Conservation (phyloP, 2,888 invertebrate genomes). For the Dicyrtoma fusca region DNA sequence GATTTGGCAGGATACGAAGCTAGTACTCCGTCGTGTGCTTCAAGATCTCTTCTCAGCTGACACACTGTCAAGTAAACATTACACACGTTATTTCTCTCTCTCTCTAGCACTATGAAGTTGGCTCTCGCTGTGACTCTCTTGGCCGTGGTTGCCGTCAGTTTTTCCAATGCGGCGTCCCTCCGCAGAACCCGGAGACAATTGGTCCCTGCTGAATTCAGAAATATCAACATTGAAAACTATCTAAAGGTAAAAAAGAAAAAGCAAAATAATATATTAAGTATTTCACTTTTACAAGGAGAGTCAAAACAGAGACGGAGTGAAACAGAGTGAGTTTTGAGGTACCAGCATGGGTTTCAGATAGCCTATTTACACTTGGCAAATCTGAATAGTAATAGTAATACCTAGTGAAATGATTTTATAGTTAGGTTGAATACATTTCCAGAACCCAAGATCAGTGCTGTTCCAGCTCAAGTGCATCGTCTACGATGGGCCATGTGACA, state of each 20-base stretch:
- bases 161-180: conserved; percentile 43
- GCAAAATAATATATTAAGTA: too few relatives aligned
- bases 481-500: conserved; percentile 63
- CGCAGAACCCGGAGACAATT: conserved; percentile 46
- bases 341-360: too few relatives aligned
- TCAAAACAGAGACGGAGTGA: too few relatives aligned
- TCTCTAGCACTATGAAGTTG: conserved; percentile 15
- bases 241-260: conserved; percentile 56
- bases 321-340: too few relatives aligned
- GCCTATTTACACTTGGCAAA: too few relatives aligned
- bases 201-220: conserved; percentile 54
- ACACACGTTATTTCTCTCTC: background rate
- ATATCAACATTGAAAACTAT: conserved; percentile 56
- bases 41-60: background rate
- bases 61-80: background rate
- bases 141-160: conserved; percentile 40
- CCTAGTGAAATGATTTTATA: conserved; percentile 14
- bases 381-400: too few relatives aligned
- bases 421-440: too few relatives aligned
- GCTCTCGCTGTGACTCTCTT: conserved; percentile 11
- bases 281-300: too few relatives aligned
- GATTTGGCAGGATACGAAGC: conserved; percentile 5
- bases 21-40: background rate
- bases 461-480: conserved; percentile 56
- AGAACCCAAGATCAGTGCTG: conserved; percentile 54